Base-by-base conservation (phyloP, 2,113 vertebrate species). In the Amblyornis subalaris region DNA sequence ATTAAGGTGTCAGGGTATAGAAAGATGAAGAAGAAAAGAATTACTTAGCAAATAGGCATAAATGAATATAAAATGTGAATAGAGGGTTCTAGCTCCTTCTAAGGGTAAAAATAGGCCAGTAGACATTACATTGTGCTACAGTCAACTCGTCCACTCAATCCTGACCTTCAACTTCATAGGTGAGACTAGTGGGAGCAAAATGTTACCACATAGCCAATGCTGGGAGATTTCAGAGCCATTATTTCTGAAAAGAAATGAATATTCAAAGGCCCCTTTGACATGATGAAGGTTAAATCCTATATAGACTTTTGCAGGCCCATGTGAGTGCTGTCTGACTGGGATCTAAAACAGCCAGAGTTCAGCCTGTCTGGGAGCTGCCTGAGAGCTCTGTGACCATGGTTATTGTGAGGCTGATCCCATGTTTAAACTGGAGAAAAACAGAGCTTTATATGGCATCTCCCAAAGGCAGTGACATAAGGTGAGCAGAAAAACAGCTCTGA, bases 1-100 rank as follows among this genome's bases (percentile, higher is more conserved):
- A 97, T 95, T 96, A 96, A 96, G 89, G 85, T 96, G 91, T 93
- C 93, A 96, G 92, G 85, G 87, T 51, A 93, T 71, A 94, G 53
- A 69, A 87, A 88, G 54, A 95, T 91, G 90, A 95, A 93, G 85
- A 94, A 90, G 94, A 96, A 93, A 83, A 61, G 53, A 96, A 95
- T 94, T 96, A 90, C 55, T 96, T 96, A 94, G 61, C 76, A 96
- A 95, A 93, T 89, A 89, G 47, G 71, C 64, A 93, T 94, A 95
- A 97, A 96, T 96, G 29, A 95, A 93, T 93, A 91, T 87, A 73
- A 92, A 96, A 92, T 83, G 58, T 50, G 85, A 83, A 72, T n/a
- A 72, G 48, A 85, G 24, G 64, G 42, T 54, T 71, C 89, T 71
- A 89, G 44, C 74, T 94, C 73, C 70, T 91, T 62, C 33, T 88